Base-by-base conservation (phyloP, 2,888 invertebrate species). In the Orthonychiurus folsomi region DNA sequence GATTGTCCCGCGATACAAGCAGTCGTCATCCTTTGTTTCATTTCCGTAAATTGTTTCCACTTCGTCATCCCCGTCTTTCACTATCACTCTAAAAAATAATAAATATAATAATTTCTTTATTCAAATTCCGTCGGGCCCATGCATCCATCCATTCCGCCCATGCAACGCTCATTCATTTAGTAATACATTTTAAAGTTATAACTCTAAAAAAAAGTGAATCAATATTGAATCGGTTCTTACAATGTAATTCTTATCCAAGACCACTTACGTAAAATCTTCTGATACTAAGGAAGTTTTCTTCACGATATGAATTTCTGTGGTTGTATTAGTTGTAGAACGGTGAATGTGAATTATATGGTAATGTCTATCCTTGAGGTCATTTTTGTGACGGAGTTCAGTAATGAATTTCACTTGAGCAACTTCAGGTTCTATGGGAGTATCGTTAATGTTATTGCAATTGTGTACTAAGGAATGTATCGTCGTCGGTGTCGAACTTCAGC, bases 331-430 rank as follows among this genome's bases (percentile, higher is more conserved):
- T 2, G 28, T n/a, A 18, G 56, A 50, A 37, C 60, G 26, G 12
- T 26, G 25, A 3, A 67, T n/a, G 24, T 69, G 62, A 37, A 70
- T 55, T 53, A 67, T 63, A 47, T 70, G 70, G 55, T 63, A 65
- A 21, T 70, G 66, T 3, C 53, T 60, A 28, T 52, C 54, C 1
- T 61, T 59, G 20, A 64, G 61, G 48, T 64, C 66, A 56, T 61
- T 25, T 21, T 48, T 28, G 9, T 27, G 26, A 25, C 66, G 47
- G 9, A 28, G 21, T 5, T 48, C 50, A 3, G 56, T 56, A 1
- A 61, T n/a, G 21, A 63, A 60, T 48, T 53, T 50, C 37, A 66
- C 56, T 15, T 61, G 57, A 27, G 57, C 62, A 52, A 58, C n/a
- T 50, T 61, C 61, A 52, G 52, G 5, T 12, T 52, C 24, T 52